A percentile compares a stretch with the other conserved stretches of the same genome.
Evolutionary conservation across 2,113 vertebrate genomes (phyloP).

Genomic region (Atractosteus spatula): DNA sequence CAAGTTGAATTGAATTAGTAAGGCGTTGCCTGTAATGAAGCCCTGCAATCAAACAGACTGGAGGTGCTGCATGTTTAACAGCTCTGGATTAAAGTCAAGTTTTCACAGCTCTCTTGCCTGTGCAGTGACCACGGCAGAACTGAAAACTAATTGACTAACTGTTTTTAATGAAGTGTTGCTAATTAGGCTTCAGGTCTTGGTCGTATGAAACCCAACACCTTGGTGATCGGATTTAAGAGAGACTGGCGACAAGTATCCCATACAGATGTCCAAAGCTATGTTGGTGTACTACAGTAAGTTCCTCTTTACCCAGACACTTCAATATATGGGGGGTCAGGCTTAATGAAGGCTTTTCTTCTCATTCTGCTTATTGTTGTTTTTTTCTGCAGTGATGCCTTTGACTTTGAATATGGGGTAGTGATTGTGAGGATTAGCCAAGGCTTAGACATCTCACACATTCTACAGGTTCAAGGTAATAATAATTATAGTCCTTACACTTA

Average conservation of each 20-base stretch:
- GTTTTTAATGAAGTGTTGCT: neutral
- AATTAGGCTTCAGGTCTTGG: constrained; percentile 86
- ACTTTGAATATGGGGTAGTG: constrained; percentile 86
- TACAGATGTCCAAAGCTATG: constrained; percentile 77
- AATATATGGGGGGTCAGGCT: neutral
- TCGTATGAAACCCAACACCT: constrained; percentile 89
- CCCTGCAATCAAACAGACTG: no score
- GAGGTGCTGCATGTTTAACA: no score
- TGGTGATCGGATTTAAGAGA: constrained; percentile 91
- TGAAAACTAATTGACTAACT: no score
- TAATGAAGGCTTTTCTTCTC: neutral
- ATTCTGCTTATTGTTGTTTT: constrained; percentile 6
- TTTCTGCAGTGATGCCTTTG: constrained; percentile 84
- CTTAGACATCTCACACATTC: constrained; percentile 85
- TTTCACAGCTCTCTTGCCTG: no score
- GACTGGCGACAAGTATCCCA: constrained; percentile 77
- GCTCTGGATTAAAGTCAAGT: no score
- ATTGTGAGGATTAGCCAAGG: constrained; percentile 84
- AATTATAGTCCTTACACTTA: no score
- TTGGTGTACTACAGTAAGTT: constrained; percentile 93
- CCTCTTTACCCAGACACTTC: neutral
- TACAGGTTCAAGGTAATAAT: constrained; percentile 84
- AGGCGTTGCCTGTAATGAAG: no score
- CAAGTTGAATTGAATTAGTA: no score
- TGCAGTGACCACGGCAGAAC: no score